Evolutionary conservation across 2,113 vertebrate species (phyloP).

Genomic region (Callopanchax toddi): DNA sequence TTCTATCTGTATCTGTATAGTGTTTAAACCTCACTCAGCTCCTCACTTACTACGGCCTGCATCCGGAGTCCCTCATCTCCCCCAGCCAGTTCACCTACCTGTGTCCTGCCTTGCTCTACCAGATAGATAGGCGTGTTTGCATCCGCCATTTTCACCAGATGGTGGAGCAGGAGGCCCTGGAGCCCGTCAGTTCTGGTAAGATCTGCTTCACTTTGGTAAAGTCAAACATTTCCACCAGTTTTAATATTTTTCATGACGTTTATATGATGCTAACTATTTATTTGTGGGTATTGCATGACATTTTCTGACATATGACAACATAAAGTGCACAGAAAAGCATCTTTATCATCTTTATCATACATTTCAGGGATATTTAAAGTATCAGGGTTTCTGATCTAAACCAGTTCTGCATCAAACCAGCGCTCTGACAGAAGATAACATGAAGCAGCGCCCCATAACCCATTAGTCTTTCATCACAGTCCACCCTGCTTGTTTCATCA

Average conservation of each 20-base stretch:
- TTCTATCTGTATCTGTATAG: conserved; percentile 68
- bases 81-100: conserved; percentile 88
- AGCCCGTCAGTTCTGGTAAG: conserved; percentile 83
- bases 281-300: not conserved
- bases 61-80: conserved; percentile 84
- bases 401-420: not conserved
- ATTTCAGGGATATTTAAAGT: not conserved
- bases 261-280: no score
- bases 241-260: no score
- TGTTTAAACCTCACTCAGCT: conserved; percentile 95
- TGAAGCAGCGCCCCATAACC: not conserved
- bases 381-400: not conserved
- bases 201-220: not conserved
- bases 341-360: not conserved
- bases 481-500: not conserved
- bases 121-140: conserved; percentile 94
- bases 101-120: conserved; percentile 95
- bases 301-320: not conserved
- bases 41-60: conserved; percentile 87
- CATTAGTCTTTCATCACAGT: not conserved
- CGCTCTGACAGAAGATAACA: not conserved
- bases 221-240: no score
- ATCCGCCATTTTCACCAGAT: conserved; percentile 89
- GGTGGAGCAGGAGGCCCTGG: conserved; percentile 80
- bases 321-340: not conserved